Conservation (phyloP, 2,888 invertebrate genomes). For the Chloroclystis v-ata region DNA sequence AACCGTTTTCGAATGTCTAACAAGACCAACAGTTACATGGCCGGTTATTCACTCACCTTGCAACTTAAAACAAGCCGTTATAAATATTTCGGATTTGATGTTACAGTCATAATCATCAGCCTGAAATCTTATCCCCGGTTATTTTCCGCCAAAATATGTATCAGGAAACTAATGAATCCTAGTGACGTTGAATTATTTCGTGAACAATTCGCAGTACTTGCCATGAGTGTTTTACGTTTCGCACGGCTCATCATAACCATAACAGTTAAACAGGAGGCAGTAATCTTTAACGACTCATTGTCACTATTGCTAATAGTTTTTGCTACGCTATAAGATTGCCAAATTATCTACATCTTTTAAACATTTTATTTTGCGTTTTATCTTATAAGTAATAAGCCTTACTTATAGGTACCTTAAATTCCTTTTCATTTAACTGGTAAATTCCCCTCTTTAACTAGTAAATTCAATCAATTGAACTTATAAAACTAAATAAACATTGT, state of each 20-base stretch:
- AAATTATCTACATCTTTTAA: slow-evolving; percentile 37
- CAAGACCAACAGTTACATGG: slow-evolving; percentile 11
- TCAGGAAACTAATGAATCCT: slow-evolving; percentile 13
- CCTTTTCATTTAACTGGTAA: too few relatives aligned
- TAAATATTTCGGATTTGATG: slow-evolving; percentile 5
- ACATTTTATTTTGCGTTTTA: too few relatives aligned
- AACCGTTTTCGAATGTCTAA: slow-evolving; percentile 32
- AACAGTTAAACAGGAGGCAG: slow-evolving; percentile 56
- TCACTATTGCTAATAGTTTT: slow-evolving; percentile 54
- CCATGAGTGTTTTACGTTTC: slow-evolving; percentile 44
- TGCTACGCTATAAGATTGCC: slow-evolving; percentile 46
- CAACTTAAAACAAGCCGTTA: slow-evolving; percentile 2
- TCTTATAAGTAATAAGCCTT: too few relatives aligned
- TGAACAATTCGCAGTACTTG: slow-evolving; percentile 50
- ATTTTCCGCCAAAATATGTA: too few relatives aligned
- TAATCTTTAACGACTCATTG: slow-evolving; percentile 73
- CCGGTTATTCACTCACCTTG: slow-evolving; percentile 10
- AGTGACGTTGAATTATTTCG: slow-evolving; percentile 19
- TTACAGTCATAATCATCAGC: slow-evolving; percentile 3
- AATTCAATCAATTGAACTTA: too few relatives aligned
- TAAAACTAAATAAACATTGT: too few relatives aligned
- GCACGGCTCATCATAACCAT: slow-evolving; percentile 60
- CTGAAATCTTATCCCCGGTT: too few relatives aligned
- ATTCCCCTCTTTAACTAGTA: too few relatives aligned
- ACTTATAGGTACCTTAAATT: too few relatives aligned